Evolutionary conservation across 1,140 invertebrate genomes (phyloP).

Genomic region (Tenebrio molitor): DNA sequence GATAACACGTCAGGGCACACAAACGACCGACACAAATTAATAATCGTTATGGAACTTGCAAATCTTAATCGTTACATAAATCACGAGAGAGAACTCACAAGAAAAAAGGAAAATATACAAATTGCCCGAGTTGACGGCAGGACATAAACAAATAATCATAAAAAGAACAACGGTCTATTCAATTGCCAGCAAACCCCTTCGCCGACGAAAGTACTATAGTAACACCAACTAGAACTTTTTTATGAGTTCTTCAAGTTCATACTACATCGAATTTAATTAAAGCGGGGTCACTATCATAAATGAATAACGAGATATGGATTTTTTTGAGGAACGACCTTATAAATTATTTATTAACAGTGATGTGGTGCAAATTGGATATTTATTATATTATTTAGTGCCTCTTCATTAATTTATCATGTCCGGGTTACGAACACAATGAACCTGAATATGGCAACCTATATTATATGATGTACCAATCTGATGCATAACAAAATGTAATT

Average conservation of each 20-base stretch:
- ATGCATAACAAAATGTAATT: no score
- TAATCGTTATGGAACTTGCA: background rate
- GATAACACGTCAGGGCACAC: background rate
- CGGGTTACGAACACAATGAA: no score
- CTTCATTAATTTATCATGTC: background rate
- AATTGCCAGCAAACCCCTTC: background rate
- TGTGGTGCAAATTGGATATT: background rate
- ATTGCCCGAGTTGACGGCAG: no score
- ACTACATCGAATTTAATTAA: background rate
- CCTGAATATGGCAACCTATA: no score
- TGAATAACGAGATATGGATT: background rate
- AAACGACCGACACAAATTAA: background rate
- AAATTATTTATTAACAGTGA: background rate
- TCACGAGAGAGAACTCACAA: no score
- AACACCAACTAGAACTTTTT: slow-evolving; percentile 1
- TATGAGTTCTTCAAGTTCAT: slow-evolving; percentile 1
- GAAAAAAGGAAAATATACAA: no score
- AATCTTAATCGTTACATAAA: background rate
- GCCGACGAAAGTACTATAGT: background rate
- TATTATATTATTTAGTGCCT: background rate
- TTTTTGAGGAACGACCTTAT: background rate
- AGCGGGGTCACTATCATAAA: background rate
- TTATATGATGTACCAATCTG: no score
- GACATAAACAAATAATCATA: background rate
- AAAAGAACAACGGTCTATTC: background rate